Evolutionary conservation across 2,888 invertebrate genomes (phyloP).

Genomic region (Drosophila yooni): DNA sequence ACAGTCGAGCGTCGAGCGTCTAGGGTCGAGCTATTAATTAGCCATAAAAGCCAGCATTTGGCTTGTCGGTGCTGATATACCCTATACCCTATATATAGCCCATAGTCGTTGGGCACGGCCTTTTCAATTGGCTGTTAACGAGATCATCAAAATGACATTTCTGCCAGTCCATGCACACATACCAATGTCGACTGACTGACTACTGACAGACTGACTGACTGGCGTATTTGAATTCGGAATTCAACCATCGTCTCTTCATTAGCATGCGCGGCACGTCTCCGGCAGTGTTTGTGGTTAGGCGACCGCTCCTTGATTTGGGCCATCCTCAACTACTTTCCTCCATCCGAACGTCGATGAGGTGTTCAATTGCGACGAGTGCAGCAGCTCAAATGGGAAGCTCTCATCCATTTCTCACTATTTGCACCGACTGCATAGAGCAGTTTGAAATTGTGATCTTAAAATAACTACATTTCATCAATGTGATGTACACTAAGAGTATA

Average conservation of each 20-base stretch:
- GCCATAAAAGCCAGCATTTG: slow-evolving; percentile 3
- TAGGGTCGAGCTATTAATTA: slow-evolving; percentile 44
- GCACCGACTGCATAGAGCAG: background rate
- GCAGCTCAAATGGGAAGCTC: slow-evolving; percentile 2
- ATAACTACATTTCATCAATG: background rate
- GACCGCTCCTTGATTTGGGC: slow-evolving; percentile 24
- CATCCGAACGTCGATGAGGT: slow-evolving; percentile 10
- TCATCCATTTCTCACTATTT: too few relatives aligned
- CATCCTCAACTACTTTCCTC: background rate
- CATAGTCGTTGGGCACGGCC: slow-evolving; percentile 45
- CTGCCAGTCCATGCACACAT: slow-evolving; percentile 7
- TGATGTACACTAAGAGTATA: background rate
- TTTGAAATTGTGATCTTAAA: background rate
- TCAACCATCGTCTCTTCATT: slow-evolving; percentile 39
- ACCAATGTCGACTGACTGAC: slow-evolving; percentile 24
- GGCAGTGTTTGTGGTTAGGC: slow-evolving; percentile 43
- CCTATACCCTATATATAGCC: background rate
- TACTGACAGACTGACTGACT: background rate
- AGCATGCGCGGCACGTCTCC: slow-evolving; percentile 62
- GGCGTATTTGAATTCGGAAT: slow-evolving; percentile 55
- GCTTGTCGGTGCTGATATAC: slow-evolving; percentile 1
- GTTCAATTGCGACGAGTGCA: slow-evolving; percentile 34
- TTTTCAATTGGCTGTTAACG: slow-evolving; percentile 64
- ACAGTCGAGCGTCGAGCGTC: slow-evolving; percentile 5
- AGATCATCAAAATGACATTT: slow-evolving; percentile 70